Base-by-base conservation (phyloP, 2,797 vertebrate genomes). In the Pelochelys cantorii region DNA sequence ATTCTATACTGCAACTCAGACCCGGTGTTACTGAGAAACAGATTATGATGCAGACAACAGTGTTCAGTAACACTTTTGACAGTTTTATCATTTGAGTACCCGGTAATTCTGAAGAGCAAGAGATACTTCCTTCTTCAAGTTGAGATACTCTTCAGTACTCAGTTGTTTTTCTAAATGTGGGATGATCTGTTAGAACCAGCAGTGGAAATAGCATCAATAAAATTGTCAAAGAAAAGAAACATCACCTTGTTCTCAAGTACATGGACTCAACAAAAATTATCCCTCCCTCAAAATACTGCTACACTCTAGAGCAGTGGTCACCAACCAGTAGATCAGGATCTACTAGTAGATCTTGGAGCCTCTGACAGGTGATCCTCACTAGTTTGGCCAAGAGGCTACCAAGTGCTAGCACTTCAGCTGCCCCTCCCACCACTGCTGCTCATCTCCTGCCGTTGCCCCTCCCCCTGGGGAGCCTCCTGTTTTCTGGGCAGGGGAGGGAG, bases 1-100 rank as follows among this genome's bases (percentile, higher is more conserved):
- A 98, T 98, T 98, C 98, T 98, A 98, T 98, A 98, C 97, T 97
- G 97, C 97, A 95, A 94, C 97, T 97, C 96, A 98, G 97, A 97
- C 97, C 96, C 93, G 96, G 97, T 98, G 98, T 97, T 98, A 98
- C 97, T 96, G 97, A 97, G 96, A 98, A 97, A 97, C 97, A 97
- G 97, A 98, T 98, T 98, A 97, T 15, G 17, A 97, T 97, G 96
- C 97, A 97, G 96, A 97, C 86, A 94, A 97, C 97, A 95, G 92
- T 84, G 94, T 95, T 95, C 97, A 97, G 97, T 94, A 98, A 94
- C 89, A n/a, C 86, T 94, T 96, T 90, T 98, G 98, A 98, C 97
- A 97, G 96, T 93, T 90, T 88, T 96, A 95, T 84, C 91, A 80
- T 96, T 92, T 80, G 92, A 95, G 83, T 93, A 96, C 93, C 78